phyloP scores from a whole-genome alignment of 2,888 invertebrate species.

The Sinodicranocentrus sp. region DNA sequence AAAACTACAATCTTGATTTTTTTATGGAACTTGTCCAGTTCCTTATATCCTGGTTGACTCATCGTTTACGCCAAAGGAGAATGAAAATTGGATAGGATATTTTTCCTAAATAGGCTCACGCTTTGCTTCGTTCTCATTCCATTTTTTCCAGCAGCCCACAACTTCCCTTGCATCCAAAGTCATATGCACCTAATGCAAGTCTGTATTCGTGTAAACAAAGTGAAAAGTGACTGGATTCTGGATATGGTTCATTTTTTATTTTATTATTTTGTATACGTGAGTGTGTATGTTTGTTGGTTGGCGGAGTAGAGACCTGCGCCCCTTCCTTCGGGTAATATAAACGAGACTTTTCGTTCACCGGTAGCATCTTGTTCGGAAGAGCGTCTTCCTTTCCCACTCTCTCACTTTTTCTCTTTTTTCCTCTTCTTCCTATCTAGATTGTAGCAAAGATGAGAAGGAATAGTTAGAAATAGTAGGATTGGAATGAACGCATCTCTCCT shows the following conservation, averaged over 20 bases:
- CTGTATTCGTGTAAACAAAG: too few relatives aligned
- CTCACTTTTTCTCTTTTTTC: constrained; percentile 1
- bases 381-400: background rate
- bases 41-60: too few relatives aligned
- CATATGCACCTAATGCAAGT: too few relatives aligned
- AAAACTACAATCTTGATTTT: background rate
- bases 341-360: constrained; percentile 28
- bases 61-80: too few relatives aligned
- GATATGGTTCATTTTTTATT: constrained; percentile 15
- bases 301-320: constrained; percentile 22
- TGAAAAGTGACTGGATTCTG: too few relatives aligned
- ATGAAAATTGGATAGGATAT: too few relatives aligned
- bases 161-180: too few relatives aligned
- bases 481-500: constrained; percentile 14
- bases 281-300: background rate
- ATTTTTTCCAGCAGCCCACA: background rate
- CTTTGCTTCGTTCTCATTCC: background rate
- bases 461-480: background rate
- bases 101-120: constrained; percentile 6
- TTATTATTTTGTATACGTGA: constrained; percentile 1
- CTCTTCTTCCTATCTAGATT: constrained; percentile 32
- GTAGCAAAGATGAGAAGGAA: too few relatives aligned
- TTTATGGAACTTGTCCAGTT: too few relatives aligned
- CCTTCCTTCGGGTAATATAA: background rate
- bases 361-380: constrained; percentile 25